phyloP scores from a whole-genome alignment of 2,888 invertebrate species.

The Athalia circularis region DNA sequence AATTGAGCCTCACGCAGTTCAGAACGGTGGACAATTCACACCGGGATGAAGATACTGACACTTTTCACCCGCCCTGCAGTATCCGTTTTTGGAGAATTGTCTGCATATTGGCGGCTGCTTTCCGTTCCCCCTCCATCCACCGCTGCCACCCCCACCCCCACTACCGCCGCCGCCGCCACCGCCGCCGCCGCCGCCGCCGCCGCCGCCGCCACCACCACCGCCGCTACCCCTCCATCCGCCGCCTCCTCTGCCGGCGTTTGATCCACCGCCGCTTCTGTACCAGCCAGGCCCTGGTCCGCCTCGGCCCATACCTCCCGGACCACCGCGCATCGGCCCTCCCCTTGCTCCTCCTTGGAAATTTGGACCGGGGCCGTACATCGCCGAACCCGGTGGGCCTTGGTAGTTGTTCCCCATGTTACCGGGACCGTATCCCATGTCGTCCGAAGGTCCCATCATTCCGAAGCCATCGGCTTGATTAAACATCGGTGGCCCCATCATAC shows the following conservation, averaged over 20 bases:
- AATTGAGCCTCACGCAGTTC: conserved; percentile 47
- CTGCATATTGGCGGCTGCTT: conserved; percentile 79
- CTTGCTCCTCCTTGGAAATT: conserved; percentile 66
- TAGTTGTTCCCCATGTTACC: conserved; percentile 62
- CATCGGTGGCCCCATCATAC: conserved; percentile 65
- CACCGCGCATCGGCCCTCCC: conserved; percentile 57
- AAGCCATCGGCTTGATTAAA: conserved; percentile 71
- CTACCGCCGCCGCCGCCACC: conserved; percentile 48
- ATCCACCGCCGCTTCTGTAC: conserved; percentile 70
- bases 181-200: conserved; percentile 69
- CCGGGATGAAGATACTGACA: conserved; percentile 90
- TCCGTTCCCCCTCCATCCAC: conserved; percentile 70
- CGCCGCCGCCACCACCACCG: conserved; percentile 75
- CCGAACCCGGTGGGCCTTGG: conserved; percentile 65
- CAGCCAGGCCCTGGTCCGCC: conserved; percentile 70
- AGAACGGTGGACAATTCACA: conserved; percentile 77
- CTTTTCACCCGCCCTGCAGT: conserved; percentile 87
- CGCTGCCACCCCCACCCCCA: conserved; percentile 75
- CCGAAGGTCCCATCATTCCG: conserved; percentile 73
- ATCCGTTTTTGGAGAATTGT: conserved; percentile 87
- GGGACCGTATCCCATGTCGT: conserved; percentile 64
- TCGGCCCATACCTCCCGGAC: conserved; percentile 61
- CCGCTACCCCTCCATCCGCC: conserved; percentile 76
- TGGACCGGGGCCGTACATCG: conserved; percentile 62
- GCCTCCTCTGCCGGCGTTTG: conserved; percentile 77